Conservation (phyloP, 1,140 invertebrate genomes). For the Tyrophagus putrescentiae region DNA sequence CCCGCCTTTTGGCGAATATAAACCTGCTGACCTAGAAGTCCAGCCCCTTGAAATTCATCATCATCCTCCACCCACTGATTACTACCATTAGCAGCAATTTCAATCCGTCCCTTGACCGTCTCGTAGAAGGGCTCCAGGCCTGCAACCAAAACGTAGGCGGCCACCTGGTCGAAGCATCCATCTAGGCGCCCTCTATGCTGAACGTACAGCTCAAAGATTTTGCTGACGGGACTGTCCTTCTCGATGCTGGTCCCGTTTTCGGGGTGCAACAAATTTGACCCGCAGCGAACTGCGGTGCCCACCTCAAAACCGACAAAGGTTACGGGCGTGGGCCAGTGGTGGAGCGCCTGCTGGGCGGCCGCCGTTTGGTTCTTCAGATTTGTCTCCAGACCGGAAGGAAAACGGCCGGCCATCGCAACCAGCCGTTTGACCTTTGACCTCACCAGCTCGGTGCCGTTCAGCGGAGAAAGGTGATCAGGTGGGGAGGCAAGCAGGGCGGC, state of each 20-base stretch:
- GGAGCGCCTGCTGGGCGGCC: neutral
- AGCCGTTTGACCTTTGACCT: neutral
- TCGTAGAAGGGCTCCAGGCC: neutral
- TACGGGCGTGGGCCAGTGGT: neutral
- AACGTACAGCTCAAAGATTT: too few species aligned
- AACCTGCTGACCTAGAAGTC: too few species aligned
- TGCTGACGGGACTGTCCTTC: neutral
- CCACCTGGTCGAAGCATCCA: neutral
- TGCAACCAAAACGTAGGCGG: neutral
- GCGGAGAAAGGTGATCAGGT: conserved; percentile 7
- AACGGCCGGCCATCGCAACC: conserved; percentile 10
- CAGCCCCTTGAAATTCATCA: too few species aligned
- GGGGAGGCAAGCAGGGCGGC: conserved; percentile 2
- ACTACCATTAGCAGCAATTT: too few species aligned
- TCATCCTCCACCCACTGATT: too few species aligned
- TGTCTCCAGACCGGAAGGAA: neutral
- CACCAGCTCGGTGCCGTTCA: neutral
- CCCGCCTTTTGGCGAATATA: too few species aligned
- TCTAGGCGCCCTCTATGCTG: neutral
- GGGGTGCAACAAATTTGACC: neutral
- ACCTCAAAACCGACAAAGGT: conserved; percentile 12
- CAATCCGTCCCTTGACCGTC: neutral
- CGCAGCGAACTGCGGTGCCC: neutral
- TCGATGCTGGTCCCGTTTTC: too few species aligned
- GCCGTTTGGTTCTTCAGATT: neutral